Evolutionary conservation across 2,113 vertebrate genomes (phyloP).

Genomic region (Alethe castanea): DNA sequence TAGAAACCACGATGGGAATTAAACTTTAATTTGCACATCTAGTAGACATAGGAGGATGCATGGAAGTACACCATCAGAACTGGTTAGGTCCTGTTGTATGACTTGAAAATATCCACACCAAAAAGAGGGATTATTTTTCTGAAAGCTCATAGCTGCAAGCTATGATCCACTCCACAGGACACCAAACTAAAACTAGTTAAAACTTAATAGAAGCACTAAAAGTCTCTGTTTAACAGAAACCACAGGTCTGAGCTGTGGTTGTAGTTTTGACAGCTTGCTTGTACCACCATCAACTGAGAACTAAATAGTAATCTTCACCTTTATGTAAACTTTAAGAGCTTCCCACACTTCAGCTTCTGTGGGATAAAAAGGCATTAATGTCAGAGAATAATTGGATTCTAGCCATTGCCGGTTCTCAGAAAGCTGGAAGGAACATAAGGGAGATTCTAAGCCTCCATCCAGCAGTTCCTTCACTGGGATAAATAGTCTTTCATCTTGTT

Average conservation of each 20-base stretch:
- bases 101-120: neutral
- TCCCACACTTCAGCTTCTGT: conserved; percentile 57
- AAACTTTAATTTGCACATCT: neutral
- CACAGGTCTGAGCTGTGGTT: neutral
- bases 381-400: conserved; percentile 68
- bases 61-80: neutral
- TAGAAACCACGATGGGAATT: neutral
- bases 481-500: conserved; percentile 58
- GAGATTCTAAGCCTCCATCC: conserved; percentile 44
- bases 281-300: neutral
- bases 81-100: neutral
- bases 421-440: conserved; percentile 46
- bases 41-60: neutral
- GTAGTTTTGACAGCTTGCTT: neutral
- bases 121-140: neutral
- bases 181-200: neutral
- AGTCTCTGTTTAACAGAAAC: neutral
- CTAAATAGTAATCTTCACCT: conserved; percentile 41
- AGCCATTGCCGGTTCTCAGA: conserved; percentile 34
- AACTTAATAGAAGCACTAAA: neutral
- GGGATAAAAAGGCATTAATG: conserved; percentile 65
- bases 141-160: neutral
- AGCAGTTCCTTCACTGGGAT: conserved; percentile 29
- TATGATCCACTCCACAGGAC: neutral
- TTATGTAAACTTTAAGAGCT: conserved; percentile 67